Evolutionary conservation across 64 coral and sea anemone species (phyloP).

Genomic region (Platygyra sinensis): DNA sequence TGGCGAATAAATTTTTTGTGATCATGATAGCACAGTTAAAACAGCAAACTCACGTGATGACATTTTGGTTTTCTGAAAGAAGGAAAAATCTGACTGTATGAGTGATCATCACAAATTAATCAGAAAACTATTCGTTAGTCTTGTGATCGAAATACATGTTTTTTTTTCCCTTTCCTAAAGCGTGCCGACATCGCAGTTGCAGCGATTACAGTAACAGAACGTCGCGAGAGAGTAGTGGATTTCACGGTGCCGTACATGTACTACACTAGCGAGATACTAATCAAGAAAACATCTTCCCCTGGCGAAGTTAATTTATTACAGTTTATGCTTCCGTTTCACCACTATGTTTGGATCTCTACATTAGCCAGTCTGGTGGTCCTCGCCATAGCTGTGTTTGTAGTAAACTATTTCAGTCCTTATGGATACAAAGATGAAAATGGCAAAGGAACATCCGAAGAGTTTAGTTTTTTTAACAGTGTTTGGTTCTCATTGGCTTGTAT

Average conservation of each 20-base stretch:
- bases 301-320: conserved; percentile 6
- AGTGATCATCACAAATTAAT: too few species aligned
- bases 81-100: too few species aligned
- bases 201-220: conserved; percentile 37
- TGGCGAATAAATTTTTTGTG: too few species aligned
- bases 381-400: conserved; percentile 36
- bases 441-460: conserved; percentile 51
- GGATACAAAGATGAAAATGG: conserved; percentile 60
- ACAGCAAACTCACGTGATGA: too few species aligned
- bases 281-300: conserved; percentile 38
- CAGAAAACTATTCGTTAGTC: too few species aligned
- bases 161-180: background rate
- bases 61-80: too few species aligned
- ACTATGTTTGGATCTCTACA: conserved; percentile 47
- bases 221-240: conserved; percentile 45
- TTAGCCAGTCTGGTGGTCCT: conserved; percentile 36
- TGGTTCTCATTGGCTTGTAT: conserved; percentile 76
- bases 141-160: too few species aligned
- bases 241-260: conserved; percentile 68
- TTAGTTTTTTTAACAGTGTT: conserved; percentile 63
- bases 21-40: too few species aligned
- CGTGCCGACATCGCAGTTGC: conserved; percentile 71
- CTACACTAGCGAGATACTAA: conserved; percentile 57
- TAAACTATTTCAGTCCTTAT: conserved; percentile 82
- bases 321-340: conserved; percentile 65